phyloP scores from a whole-genome alignment of 2,888 invertebrate genomes.

The Eumerus sabulonum region DNA sequence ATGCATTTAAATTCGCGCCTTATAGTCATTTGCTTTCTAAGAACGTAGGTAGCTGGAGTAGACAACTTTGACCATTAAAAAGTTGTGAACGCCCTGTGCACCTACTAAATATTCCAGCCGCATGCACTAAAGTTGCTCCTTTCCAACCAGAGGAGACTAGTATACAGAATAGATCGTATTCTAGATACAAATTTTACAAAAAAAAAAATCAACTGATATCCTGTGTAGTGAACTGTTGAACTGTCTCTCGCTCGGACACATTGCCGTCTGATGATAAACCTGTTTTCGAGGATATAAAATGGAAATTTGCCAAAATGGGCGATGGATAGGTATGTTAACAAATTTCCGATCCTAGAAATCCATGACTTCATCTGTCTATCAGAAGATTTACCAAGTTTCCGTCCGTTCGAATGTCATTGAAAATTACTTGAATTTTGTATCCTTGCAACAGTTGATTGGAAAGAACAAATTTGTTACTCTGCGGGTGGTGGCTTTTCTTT shows the following conservation, averaged over 20 bases:
- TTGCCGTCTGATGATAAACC: constrained; percentile 35
- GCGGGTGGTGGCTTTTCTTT: neutral
- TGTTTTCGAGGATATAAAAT: constrained; percentile 48
- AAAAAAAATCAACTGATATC: constrained; percentile 15
- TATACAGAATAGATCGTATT: constrained; percentile 37
- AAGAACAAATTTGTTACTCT: no score
- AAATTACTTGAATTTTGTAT: constrained; percentile 20
- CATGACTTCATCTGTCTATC: no score
- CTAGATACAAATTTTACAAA: constrained; percentile 20
- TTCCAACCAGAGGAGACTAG: constrained; percentile 5
- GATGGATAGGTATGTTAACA: no score
- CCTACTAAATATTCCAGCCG: constrained; percentile 64
- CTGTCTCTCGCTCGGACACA: neutral
- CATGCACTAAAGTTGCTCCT: constrained; percentile 53
- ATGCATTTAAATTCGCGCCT: constrained; percentile 51
- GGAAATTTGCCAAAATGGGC: constrained; percentile 68
- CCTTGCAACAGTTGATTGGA: no score
- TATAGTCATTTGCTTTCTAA: constrained; percentile 7
- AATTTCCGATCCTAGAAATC: constrained; percentile 55
- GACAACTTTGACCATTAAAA: constrained; percentile 66
- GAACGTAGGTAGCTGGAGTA: neutral
- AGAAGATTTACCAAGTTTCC: no score
- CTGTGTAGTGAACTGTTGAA: neutral
- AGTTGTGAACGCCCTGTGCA: constrained; percentile 59
- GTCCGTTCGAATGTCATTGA: constrained; percentile 32